Evolutionary conservation across 2,113 vertebrate species (phyloP).

Genomic region (Eptatretus burgeri): DNA sequence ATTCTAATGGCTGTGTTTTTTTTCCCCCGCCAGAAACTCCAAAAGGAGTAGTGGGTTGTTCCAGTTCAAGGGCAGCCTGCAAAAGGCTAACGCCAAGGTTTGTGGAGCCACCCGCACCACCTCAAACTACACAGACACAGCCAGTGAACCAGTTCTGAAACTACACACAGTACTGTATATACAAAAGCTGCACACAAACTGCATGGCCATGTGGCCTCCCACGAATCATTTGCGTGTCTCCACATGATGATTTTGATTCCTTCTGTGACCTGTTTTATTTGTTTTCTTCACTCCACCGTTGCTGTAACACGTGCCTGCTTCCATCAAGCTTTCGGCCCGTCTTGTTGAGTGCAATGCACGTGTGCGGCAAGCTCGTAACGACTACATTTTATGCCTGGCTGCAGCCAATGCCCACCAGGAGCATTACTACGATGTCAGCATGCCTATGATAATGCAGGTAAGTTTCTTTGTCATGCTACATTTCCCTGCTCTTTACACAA

Average conservation of each 20-base stretch:
- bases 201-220: too few species aligned
- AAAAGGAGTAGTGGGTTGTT: constrained; percentile 22
- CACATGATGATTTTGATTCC: too few species aligned
- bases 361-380: constrained; percentile 75
- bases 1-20: too few species aligned
- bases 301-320: too few species aligned
- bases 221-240: too few species aligned
- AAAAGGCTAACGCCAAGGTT: constrained; percentile 50
- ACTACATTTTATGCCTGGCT: constrained; percentile 77
- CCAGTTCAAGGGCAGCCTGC: constrained; percentile 35
- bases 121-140: background rate
- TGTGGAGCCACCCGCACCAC: background rate
- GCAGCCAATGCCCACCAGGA: constrained; percentile 90
- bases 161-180: too few species aligned
- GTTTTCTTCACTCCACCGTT: too few species aligned
- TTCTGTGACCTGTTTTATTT: too few species aligned
- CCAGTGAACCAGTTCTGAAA: too few species aligned
- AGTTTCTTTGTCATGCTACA: constrained; percentile 8
- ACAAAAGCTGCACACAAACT: too few species aligned
- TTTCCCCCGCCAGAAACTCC: too few species aligned
- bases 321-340: constrained; percentile 13
- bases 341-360: constrained; percentile 78
- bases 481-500: too few species aligned
- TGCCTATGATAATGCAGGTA: constrained; percentile 68
- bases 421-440: constrained; percentile 74